Percentiles rank a stretch among this genome's conserved stretches.
phyloP scores from a whole-genome alignment of 2,888 invertebrate genomes.

The Epinotia ramella region DNA sequence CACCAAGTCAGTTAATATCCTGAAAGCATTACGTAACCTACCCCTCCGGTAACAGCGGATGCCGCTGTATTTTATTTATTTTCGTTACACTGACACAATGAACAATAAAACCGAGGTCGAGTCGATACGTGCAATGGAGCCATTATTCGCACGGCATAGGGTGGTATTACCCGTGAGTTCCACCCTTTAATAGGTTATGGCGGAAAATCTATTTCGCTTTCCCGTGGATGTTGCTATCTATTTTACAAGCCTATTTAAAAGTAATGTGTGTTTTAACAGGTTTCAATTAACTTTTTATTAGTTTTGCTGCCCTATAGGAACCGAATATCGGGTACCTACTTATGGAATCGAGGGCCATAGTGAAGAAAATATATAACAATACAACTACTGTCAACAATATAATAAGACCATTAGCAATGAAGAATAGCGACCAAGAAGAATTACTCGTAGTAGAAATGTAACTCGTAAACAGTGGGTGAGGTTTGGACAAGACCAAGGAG shows the following conservation, averaged over 20 bases:
- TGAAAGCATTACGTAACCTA: conserved; percentile 25
- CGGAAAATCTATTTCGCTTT: not conserved
- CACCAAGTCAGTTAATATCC: conserved; percentile 21
- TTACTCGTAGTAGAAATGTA: too few relatives aligned
- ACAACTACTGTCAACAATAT: too few relatives aligned
- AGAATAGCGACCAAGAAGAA: too few relatives aligned
- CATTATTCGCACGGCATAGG: conserved; percentile 39
- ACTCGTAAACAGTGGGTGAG: too few relatives aligned
- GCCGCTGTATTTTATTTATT: conserved; percentile 43
- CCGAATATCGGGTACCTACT: too few relatives aligned
- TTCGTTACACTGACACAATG: conserved; percentile 47
- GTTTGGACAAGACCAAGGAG: too few relatives aligned
- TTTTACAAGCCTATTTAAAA: not conserved
- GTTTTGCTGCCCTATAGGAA: too few relatives aligned
- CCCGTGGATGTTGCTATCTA: not conserved
- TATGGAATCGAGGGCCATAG: too few relatives aligned
- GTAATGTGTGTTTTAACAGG: too few relatives aligned
- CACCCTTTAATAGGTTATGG: conserved; percentile 6
- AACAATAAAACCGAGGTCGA: conserved; percentile 47
- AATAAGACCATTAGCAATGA: too few relatives aligned
- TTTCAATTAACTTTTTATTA: too few relatives aligned
- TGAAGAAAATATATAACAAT: too few relatives aligned
- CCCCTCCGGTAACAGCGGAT: conserved; percentile 45
- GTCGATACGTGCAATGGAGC: conserved; percentile 34
- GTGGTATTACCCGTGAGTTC: conserved; percentile 18